A percentile compares a stretch with the other conserved stretches of the same genome.
Conservation (phyloP, 1,140 invertebrate species). For the Papilio helenus region DNA sequence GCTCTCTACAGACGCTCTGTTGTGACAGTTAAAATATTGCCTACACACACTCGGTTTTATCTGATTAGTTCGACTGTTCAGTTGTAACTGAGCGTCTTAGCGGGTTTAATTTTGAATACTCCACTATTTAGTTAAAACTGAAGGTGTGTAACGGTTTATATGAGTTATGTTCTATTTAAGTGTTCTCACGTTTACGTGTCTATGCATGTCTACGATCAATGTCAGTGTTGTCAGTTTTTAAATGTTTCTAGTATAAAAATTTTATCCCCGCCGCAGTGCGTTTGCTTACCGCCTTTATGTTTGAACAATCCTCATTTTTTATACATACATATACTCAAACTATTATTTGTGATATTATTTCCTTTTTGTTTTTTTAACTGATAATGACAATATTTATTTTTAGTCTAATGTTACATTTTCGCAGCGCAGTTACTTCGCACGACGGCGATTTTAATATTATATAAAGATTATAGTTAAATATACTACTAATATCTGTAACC, state of each 20-base stretch:
- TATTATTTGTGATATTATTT: conserved; percentile 57
- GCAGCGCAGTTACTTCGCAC: conserved; percentile 13
- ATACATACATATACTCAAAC: conserved; percentile 45
- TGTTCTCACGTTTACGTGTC: neutral
- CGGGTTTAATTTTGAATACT: too few species aligned
- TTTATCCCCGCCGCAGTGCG: neutral
- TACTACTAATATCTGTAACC: conserved; percentile 59
- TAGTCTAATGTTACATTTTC: conserved; percentile 48
- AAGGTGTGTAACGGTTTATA: too few species aligned
- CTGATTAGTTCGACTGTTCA: too few species aligned
- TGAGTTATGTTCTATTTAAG: neutral
- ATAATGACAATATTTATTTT: conserved; percentile 62
- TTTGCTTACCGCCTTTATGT: conserved; percentile 8
- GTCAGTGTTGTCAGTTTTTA: neutral
- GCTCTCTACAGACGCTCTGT: too few species aligned
- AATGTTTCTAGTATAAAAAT: neutral
- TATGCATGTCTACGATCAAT: neutral
- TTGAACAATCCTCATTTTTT: conserved; percentile 47
- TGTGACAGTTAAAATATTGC: too few species aligned
- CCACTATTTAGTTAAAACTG: too few species aligned
- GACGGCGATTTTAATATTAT: conserved; percentile 14
- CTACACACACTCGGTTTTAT: too few species aligned
- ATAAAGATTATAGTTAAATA: conserved; percentile 42
- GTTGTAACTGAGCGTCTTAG: too few species aligned
- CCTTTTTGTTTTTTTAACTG: conserved; percentile 47